Evolutionary conservation across 2,797 vertebrate species (phyloP).

Genomic region (Rhinichthys osculus): DNA sequence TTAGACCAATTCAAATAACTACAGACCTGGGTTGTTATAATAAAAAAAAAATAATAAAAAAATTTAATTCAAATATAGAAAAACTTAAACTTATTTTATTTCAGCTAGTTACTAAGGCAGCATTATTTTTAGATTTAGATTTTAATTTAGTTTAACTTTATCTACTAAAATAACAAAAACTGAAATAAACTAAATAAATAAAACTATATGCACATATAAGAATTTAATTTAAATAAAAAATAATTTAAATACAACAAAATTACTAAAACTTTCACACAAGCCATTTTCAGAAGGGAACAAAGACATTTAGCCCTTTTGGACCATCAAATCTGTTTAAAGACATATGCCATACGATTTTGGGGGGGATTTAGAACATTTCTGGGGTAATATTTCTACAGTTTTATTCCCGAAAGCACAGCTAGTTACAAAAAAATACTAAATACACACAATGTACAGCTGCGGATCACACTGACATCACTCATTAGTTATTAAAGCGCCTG

Average conservation of each 20-base stretch:
- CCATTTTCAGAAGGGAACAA: neutral
- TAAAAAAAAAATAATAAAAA: neutral
- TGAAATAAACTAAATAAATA: neutral
- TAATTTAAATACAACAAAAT: neutral
- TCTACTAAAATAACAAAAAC: neutral
- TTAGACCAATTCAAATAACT: neutral
- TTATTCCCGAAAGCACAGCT: neutral
- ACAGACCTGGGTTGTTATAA: neutral
- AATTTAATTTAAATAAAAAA: too few relatives aligned
- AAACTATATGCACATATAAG: neutral
- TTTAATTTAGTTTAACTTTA: too few relatives aligned
- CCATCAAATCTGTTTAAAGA: neutral
- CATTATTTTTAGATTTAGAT: too few relatives aligned
- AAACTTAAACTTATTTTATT: neutral
- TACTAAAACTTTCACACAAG: neutral
- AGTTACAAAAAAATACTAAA: neutral
- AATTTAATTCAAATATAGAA: too few relatives aligned
- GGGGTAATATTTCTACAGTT: neutral
- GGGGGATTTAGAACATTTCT: neutral
- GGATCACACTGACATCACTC: neutral
- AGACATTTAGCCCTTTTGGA: neutral
- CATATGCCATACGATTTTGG: neutral
- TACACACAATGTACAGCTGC: neutral
- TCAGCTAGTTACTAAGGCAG: neutral
- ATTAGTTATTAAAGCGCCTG: neutral